Base-by-base conservation (phyloP, 2,888 invertebrate genomes). In the Orthonychiurus folsomi region DNA sequence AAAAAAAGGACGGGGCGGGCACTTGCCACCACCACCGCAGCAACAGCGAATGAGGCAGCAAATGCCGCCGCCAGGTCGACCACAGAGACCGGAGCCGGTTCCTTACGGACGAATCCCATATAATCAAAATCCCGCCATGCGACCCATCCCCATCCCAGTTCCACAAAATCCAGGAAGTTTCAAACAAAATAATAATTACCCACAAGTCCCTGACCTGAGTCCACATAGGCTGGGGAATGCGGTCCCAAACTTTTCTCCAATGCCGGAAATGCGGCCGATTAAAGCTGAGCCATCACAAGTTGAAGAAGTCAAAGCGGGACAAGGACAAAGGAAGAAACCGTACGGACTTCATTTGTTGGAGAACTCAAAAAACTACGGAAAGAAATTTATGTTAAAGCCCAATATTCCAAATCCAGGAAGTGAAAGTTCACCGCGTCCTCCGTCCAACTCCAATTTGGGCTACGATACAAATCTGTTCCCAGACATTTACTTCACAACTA, bases 401-500 rank as follows among this genome's bases (percentile, higher is more conserved):
- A 3, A 56, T 12, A 27, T 62, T n/a, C n/a, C 12, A 21, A 24
- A 21, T 21, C 20, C 23, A 25, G 25, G 23, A 53, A 50, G 18
- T 26, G 53, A 28, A 18, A 20, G 20, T 26, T 24, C 54, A 3
- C 52, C 37, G 20, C 15, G n/a, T 53, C 25, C 3, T 12, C 25
- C 18, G 2, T 26, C 61, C n/a, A 26, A 60, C 3, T 66, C 68
- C 20, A 67, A 67, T 1, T 64, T 67, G 0, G 69, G 69, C 15
- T 72, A 72, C 47, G 72, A 72, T 59, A 66, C 70, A 0, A 70
- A 72, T 58, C 55, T 72, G 23, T 72, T 72, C 59, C 72, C 72
- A 0, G 72, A 72, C 52, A 72, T 72, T 65, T 72, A 72, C 56
- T 72, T 72, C 50, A 72, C 72, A 2, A 69, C 72, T 3, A 72